A percentile compares a stretch with the other conserved stretches of the same genome.
phyloP scores from a whole-genome alignment of 1,140 invertebrate genomes.

The Drosophila auraria region DNA sequence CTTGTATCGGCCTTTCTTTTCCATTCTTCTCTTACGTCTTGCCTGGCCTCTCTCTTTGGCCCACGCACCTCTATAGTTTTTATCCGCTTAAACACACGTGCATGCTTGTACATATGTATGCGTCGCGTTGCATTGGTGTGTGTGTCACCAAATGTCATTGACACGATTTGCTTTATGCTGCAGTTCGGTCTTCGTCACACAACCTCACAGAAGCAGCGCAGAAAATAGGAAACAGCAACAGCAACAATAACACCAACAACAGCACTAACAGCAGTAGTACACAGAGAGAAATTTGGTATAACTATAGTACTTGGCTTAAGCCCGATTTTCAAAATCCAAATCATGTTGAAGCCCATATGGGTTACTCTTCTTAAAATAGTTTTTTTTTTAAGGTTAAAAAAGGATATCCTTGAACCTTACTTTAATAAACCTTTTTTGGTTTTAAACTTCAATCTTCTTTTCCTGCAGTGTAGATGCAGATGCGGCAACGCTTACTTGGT shows the following conservation, averaged over 20 bases:
- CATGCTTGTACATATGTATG: neutral
- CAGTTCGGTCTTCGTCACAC: conserved; percentile 52
- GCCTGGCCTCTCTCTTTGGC: conserved; percentile 21
- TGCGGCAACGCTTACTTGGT: conserved; percentile 60
- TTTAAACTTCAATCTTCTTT: too few relatives aligned
- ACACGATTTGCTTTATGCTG: conserved; percentile 81
- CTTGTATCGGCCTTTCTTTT: conserved; percentile 59
- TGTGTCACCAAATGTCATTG: conserved; percentile 81
- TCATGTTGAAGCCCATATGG: too few relatives aligned
- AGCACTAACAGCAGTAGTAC: conserved; percentile 7
- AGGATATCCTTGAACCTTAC: too few relatives aligned
- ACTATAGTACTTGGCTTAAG: conserved; percentile 2
- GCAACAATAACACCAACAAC: conserved; percentile 37
- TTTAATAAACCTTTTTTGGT: too few relatives aligned
- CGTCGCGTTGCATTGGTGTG: conserved; percentile 26
- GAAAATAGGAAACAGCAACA: conserved; percentile 26
- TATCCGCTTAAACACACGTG: neutral
- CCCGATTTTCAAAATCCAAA: too few relatives aligned
- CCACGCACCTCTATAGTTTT: conserved; percentile 13
- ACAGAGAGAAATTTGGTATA: conserved; percentile 9
- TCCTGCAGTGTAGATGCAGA: conserved; percentile 38
- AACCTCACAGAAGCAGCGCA: conserved; percentile 42
- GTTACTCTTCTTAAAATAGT: too few relatives aligned
- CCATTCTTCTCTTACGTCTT: conserved; percentile 33
- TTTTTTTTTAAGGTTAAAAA: too few relatives aligned